Conservation (phyloP, 2,113 vertebrate genomes). For the Isurus oxyrinchus region DNA sequence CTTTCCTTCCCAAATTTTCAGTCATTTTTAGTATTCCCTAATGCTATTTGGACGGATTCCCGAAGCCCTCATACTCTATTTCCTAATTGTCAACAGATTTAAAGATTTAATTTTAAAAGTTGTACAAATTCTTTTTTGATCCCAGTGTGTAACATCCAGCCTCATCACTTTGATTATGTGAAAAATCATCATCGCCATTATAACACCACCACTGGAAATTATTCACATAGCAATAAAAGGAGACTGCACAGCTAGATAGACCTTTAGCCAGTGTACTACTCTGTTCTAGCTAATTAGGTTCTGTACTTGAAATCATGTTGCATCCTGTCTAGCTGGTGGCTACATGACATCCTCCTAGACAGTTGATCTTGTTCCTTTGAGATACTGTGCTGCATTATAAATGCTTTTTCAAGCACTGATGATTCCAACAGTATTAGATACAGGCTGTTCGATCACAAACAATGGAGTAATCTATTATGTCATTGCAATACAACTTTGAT, state of each 20-base stretch:
- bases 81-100: not conserved
- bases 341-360: constrained; percentile 11
- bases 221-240: not conserved
- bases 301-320: not conserved
- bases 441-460: constrained; percentile 32
- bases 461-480: constrained; percentile 26
- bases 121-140: not conserved
- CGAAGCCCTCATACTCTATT: not conserved
- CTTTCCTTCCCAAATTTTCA: not conserved
- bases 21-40: not conserved
- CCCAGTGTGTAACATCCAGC: not conserved
- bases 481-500: constrained; percentile 11
- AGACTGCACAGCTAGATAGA: not conserved
- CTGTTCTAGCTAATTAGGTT: constrained; percentile 36
- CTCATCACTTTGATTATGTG: not conserved
- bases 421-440: constrained; percentile 20
- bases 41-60: not conserved
- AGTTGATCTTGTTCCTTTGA: constrained; percentile 19
- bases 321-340: constrained; percentile 21
- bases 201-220: not conserved
- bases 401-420: constrained; percentile 32
- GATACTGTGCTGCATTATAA: constrained; percentile 24
- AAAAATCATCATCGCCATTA: not conserved
- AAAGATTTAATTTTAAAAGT: not conserved
- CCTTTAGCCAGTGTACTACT: not conserved